Evolutionary conservation across 2,888 invertebrate genomes (phyloP).

Genomic region (Xiphydria camelus): DNA sequence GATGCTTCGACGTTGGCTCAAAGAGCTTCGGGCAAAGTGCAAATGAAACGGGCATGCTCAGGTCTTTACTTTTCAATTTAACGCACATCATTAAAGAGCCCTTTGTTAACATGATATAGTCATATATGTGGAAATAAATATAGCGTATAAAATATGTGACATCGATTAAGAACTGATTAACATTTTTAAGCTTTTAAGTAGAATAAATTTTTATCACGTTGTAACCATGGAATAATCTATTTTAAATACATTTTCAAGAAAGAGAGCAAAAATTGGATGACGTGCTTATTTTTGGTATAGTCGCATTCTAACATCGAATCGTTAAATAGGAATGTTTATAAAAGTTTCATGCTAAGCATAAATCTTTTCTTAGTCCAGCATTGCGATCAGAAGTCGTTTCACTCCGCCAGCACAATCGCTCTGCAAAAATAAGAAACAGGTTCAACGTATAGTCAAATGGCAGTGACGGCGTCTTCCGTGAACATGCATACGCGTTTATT

Average conservation of each 20-base stretch:
- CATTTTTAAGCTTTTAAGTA: constrained; percentile 7
- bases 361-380: constrained; percentile 45
- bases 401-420: constrained; percentile 46
- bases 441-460: neutral
- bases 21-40: neutral
- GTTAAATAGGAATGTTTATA: too few relatives aligned
- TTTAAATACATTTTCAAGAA: neutral
- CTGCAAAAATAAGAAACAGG: constrained; percentile 41
- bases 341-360: neutral
- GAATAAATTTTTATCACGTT: neutral
- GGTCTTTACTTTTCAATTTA: neutral
- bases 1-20: constrained; percentile 32
- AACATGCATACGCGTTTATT: constrained; percentile 25
- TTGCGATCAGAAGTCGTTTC: constrained; percentile 51
- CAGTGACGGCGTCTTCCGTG: neutral
- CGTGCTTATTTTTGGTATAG: too few relatives aligned
- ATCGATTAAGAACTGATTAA: constrained; percentile 14
- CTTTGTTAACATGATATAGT: constrained; percentile 18
- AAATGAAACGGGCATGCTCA: neutral
- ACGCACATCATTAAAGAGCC: constrained; percentile 13
- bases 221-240: neutral
- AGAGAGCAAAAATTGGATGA: too few relatives aligned
- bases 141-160: constrained; percentile 14
- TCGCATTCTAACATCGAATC: too few relatives aligned
- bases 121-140: constrained; percentile 1